Conservation (phyloP, 2,113 vertebrate genomes). For the Cygnus buccinator region DNA sequence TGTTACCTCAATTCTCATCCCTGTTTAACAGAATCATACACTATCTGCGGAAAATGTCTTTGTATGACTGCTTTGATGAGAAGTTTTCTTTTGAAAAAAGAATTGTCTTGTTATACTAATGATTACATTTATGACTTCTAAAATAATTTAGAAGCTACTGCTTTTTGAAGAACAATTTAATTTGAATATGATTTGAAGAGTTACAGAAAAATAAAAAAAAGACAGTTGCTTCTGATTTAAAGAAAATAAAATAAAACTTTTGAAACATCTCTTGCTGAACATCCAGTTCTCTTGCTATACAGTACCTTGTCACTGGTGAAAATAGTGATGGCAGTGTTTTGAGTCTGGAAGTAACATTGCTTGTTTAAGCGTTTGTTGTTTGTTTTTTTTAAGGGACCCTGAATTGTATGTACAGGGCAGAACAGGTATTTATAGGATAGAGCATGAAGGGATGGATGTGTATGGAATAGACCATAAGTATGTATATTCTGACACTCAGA, state of each 20-base stretch:
- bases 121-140: neutral
- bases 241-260: neutral
- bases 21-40: fast-evolving
- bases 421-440: neutral
- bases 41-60: no score
- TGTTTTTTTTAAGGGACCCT: neutral
- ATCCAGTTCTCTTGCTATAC: neutral
- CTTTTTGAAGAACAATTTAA: neutral
- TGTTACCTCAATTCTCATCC: neutral
- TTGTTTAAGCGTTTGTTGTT: neutral
- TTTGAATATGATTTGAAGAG: neutral
- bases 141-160: neutral
- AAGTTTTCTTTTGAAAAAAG: neutral
- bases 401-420: neutral
- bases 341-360: neutral
- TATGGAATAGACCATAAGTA: neutral
- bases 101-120: neutral
- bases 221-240: neutral
- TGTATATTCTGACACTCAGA: neutral
- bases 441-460: neutral
- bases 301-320: neutral
- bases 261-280: neutral
- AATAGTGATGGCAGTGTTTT: neutral
- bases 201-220: neutral
- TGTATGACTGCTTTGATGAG: neutral